Evolutionary conservation across 2,113 vertebrate genomes (phyloP).

Genomic region (Chitala chitala): DNA sequence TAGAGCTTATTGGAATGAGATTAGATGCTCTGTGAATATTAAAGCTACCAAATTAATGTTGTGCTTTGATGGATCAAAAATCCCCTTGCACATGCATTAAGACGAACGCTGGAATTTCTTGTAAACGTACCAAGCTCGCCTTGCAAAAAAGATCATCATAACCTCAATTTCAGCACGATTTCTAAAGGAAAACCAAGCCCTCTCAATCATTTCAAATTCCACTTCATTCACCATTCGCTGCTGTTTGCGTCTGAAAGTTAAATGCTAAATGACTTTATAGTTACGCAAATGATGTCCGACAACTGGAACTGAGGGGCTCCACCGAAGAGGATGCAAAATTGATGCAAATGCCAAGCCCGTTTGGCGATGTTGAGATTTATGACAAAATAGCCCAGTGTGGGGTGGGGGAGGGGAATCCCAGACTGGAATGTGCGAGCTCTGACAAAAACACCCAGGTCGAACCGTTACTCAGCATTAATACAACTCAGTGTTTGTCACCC

Average conservation of each 20-base stretch:
- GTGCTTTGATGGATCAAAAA: slow-evolving; percentile 32
- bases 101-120: slow-evolving; percentile 20
- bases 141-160: slow-evolving; percentile 42
- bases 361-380: no score
- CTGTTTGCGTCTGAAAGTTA: slow-evolving; percentile 7
- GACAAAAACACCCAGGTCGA: no score
- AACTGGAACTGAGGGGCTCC: not conserved
- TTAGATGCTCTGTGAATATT: slow-evolving; percentile 46
- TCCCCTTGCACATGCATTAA: slow-evolving; percentile 38
- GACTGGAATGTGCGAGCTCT: no score
- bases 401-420: no score
- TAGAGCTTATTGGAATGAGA: slow-evolving; percentile 38
- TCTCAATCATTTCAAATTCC: no score
- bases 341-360: no score
- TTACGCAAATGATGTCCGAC: not conserved
- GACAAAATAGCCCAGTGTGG: no score
- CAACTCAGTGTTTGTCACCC: no score
- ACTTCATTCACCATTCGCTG: not conserved
- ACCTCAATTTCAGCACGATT: slow-evolving; percentile 31
- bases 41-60: slow-evolving; percentile 43
- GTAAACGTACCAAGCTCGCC: not conserved
- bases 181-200: not conserved
- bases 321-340: not conserved
- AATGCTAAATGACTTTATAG: not conserved
- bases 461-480: no score